Percentiles rank a stretch among this genome's conserved stretches.
Evolutionary conservation across 2,797 vertebrate species (phyloP).

Genomic region (Triplophysa bombifrons): DNA sequence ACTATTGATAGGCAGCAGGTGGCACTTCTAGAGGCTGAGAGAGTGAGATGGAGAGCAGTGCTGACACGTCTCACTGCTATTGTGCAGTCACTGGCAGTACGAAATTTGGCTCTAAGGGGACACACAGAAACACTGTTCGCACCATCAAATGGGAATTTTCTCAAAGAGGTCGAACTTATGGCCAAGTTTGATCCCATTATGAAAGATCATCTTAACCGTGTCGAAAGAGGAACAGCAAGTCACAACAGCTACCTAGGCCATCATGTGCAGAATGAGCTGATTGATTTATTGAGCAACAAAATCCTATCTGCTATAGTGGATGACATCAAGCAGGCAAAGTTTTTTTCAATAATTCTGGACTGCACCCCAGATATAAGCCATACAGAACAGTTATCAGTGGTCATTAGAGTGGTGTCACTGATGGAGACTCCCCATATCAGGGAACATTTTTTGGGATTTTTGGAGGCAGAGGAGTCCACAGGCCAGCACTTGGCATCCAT

Average conservation of each 20-base stretch:
- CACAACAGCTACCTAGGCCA: too few relatives aligned
- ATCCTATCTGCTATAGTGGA: too few relatives aligned
- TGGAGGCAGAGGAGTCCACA: constrained; percentile 36
- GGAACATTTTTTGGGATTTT: neutral
- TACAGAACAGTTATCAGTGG: constrained; percentile 24
- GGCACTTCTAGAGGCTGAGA: constrained; percentile 10
- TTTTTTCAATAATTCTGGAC: neutral
- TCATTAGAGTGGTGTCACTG: constrained; percentile 4
- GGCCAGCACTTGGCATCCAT: constrained; percentile 19
- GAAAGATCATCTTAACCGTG: too few relatives aligned
- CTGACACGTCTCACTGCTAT: neutral
- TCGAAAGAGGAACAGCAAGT: too few relatives aligned
- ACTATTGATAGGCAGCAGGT: neutral
- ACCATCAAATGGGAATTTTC: too few relatives aligned
- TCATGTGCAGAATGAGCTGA: too few relatives aligned
- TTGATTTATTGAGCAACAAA: too few relatives aligned
- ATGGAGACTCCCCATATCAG: neutral
- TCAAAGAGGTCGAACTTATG: too few relatives aligned
- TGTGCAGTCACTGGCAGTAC: neutral
- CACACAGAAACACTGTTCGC: too few relatives aligned
- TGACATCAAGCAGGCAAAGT: too few relatives aligned
- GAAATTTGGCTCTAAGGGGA: too few relatives aligned
- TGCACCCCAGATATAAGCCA: constrained; percentile 32
- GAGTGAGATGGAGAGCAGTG: neutral
- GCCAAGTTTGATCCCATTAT: too few relatives aligned